Conservation (phyloP, 2,797 vertebrate species). For the Sus cebifrons region DNA sequence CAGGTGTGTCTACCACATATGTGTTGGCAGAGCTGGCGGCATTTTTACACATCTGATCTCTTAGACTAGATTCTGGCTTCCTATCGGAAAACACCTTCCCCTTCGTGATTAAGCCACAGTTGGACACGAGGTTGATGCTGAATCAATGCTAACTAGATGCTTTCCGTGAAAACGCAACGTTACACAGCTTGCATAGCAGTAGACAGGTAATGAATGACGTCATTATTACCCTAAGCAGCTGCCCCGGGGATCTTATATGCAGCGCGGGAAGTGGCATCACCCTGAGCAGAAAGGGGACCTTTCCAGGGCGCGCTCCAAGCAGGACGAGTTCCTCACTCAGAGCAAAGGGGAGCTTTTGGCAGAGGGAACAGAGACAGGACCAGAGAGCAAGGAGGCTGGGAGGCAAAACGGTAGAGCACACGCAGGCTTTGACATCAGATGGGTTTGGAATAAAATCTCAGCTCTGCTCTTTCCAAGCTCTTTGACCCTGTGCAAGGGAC, state of each 20-base stretch:
- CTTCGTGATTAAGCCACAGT: background rate
- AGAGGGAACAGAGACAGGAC: background rate
- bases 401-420: background rate
- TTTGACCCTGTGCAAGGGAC: background rate
- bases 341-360: background rate
- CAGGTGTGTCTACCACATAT: background rate
- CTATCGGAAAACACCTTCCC: background rate
- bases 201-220: background rate
- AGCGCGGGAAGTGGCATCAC: slow-evolving; percentile 25
- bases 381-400: background rate
- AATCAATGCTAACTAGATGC: background rate
- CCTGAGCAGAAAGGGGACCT: background rate
- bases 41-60: slow-evolving; percentile 1
- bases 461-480: background rate
- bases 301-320: slow-evolving; percentile 30
- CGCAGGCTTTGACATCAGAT: background rate
- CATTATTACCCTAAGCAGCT: background rate
- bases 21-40: background rate
- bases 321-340: slow-evolving; percentile 66
- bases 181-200: background rate
- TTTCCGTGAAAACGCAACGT: slow-evolving; percentile 55
- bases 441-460: background rate
- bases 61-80: slow-evolving; percentile 20
- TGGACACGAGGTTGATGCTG: background rate
- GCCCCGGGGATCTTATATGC: background rate